These are phyloP conservation scores for Ptilonorhynchus violaceus DNA, from an alignment of 2,113 vertebrate genomes.

Conservation along the genomic window DNA sequence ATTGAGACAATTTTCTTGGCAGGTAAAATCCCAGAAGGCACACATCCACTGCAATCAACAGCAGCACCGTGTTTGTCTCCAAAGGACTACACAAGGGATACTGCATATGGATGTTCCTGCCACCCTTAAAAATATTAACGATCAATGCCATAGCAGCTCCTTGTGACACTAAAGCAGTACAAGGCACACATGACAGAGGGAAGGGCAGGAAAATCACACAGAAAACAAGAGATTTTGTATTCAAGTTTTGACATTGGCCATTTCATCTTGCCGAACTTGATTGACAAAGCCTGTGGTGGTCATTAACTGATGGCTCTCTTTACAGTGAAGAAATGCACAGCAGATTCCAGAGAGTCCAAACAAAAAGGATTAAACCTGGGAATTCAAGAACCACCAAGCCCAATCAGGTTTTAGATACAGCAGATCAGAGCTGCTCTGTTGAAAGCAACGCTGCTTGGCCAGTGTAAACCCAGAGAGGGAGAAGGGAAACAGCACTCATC, in stretches of 20 bases:
- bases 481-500: neutral
- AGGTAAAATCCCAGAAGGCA: neutral
- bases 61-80: neutral
- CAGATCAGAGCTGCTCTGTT: neutral
- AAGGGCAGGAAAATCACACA: neutral
- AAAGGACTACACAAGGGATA: neutral
- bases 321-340: neutral
- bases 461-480: neutral
- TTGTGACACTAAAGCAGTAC: neutral
- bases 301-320: neutral
- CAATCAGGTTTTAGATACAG: neutral
- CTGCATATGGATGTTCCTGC: neutral
- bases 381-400: neutral
- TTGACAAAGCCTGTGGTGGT: neutral
- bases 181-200: fast-evolving
- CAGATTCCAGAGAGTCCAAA: neutral
- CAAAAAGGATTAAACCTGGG: neutral
- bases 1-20: neutral
- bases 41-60: neutral
- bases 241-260: neutral
- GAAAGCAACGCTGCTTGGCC: fast-evolving
- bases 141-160: neutral
- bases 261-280: neutral
- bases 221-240: neutral
- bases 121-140: neutral